Conservation (phyloP, 2,113 vertebrate genomes). For the Podarcis muralis region DNA sequence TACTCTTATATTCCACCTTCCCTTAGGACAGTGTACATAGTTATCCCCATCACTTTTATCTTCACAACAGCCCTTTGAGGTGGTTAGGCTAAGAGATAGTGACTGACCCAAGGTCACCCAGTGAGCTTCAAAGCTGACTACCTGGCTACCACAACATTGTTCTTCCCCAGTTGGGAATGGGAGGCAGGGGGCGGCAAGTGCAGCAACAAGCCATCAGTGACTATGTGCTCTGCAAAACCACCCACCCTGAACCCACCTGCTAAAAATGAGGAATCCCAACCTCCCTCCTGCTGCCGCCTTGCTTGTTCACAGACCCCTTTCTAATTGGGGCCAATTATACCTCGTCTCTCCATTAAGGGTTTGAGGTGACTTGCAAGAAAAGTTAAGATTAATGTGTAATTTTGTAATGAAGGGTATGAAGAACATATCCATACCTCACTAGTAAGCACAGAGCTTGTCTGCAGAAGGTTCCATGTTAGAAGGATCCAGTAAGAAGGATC, state of each 20-base stretch:
- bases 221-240: too few species aligned
- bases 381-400: not conserved
- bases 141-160: too few species aligned
- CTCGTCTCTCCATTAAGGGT: too few species aligned
- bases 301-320: not conserved
- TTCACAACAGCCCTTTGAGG: too few species aligned
- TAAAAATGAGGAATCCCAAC: not conserved
- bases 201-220: too few species aligned
- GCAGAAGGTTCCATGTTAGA: not conserved
- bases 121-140: too few species aligned
- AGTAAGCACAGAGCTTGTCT: not conserved
- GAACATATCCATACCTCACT: conserved; percentile 40
- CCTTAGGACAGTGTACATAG: not conserved
- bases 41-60: too few species aligned
- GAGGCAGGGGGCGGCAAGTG: too few species aligned
- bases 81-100: too few species aligned
- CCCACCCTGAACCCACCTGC: too few species aligned
- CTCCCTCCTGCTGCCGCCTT: not conserved
- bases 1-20: not conserved
- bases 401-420: conserved; percentile 13
- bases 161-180: too few species aligned
- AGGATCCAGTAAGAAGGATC: not conserved
- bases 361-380: not conserved
- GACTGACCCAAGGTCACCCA: too few species aligned
- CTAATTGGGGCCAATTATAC: not conserved